Conservation (phyloP, 2,888 invertebrate genomes). For the Polyommatus icarus region DNA sequence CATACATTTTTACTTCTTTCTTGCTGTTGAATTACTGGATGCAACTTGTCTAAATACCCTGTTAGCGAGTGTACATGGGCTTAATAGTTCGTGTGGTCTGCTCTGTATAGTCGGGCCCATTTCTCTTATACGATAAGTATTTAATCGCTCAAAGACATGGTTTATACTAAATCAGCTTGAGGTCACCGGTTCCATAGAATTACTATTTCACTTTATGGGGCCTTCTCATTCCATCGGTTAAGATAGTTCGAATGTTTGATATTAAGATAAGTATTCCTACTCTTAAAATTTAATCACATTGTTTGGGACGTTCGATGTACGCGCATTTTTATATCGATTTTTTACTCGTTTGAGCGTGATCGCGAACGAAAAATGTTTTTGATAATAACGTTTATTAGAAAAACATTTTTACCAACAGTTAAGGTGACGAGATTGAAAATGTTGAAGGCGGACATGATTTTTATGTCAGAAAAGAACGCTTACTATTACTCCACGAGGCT, state of each 20-base stretch:
- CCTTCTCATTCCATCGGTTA: conserved; percentile 24
- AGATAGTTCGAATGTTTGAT: conserved; percentile 30
- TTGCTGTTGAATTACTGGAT: background rate
- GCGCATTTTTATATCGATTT: conserved; percentile 22
- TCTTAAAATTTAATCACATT: conserved; percentile 23
- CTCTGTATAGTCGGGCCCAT: conserved; percentile 40
- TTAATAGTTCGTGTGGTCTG: conserved; percentile 38
- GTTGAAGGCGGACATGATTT: background rate
- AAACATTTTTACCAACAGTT: conserved; percentile 9
- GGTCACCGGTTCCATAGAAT: conserved; percentile 28
- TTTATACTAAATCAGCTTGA: conserved; percentile 30
- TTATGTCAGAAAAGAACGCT: conserved; percentile 1
- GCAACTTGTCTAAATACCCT: background rate
- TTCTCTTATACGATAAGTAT: conserved; percentile 27
- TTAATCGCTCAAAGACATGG: conserved; percentile 24
- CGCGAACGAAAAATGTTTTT: background rate
- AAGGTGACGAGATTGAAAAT: background rate
- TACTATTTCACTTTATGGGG: conserved; percentile 30
- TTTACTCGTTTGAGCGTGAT: background rate
- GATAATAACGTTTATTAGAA: background rate
- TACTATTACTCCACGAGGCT: background rate
- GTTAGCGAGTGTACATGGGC: conserved; percentile 2
- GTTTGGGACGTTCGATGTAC: conserved; percentile 20
- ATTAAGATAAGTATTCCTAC: conserved; percentile 26
- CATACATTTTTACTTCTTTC: background rate